Evolutionary conservation across 2,113 vertebrate genomes (phyloP).

Genomic region (Bombycilla garrulus): DNA sequence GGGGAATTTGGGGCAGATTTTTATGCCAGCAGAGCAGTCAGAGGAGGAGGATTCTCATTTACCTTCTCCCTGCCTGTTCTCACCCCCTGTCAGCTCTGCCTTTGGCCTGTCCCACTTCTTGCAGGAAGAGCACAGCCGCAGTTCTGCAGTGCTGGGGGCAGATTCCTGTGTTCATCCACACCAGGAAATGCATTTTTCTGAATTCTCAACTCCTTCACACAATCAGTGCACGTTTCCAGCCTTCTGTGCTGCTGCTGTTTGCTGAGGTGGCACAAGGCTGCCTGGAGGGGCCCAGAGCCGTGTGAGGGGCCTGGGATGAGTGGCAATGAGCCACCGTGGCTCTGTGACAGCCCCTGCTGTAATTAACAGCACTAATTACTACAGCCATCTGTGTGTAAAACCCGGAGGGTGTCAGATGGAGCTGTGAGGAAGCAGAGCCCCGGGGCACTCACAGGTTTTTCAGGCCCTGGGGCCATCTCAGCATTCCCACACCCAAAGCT

Average conservation of each 20-base stretch:
- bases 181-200: background rate
- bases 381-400: background rate
- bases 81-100: background rate
- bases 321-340: background rate
- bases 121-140: background rate
- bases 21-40: background rate
- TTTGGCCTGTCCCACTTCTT: background rate
- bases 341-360: background rate
- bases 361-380: background rate
- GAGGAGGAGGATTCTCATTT: background rate
- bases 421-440: background rate
- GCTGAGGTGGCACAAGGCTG: background rate
- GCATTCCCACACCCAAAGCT: background rate
- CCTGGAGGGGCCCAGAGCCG: background rate
- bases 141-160: background rate
- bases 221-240: rapidly evolving
- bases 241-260: background rate
- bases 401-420: rapidly evolving
- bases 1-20: background rate
- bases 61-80: background rate
- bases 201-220: background rate
- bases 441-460: rapidly evolving
- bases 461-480: too few relatives aligned
- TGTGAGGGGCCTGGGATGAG: background rate
- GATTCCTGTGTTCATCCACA: background rate